Base-by-base conservation (phyloP, 2,888 invertebrate genomes). In the Troides helena region DNA sequence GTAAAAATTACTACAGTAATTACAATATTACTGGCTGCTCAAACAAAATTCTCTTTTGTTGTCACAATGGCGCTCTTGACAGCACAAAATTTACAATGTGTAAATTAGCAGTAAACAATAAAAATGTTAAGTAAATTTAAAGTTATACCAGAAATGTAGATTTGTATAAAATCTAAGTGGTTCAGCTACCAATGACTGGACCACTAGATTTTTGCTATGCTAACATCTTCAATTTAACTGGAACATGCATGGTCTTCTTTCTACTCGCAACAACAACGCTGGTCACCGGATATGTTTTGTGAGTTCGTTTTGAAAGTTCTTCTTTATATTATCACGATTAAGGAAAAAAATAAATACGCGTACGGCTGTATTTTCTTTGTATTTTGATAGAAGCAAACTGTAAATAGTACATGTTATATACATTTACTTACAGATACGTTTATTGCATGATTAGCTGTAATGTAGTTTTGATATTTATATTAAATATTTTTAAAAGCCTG, bases 261-360 rank as follows among this genome's bases (percentile, higher is more conserved):
- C 71, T 90, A 56, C 77, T 90, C 36, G 80, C 85, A 2, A 60
- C 85, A 8, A 88, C 88, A 21, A 82, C 83, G 2, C 72, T 89
- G n/a, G 77, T 78, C 72, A 85, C 88, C n/a, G 72, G 86, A 30
- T 83, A 77, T 76, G 72, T 87, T 66, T 63, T 84, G 90, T 90
- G 78, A 88, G 90, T 87, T 21, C 1, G 17, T n/a, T 30, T 61
- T 23, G 23, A 50, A 12, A 50, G 18, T 50, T 50, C 2, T 50
- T 50, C 39, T 7, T 39, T 39, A 8, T 50, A 50, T 14, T 17
- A 50, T 14, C 14, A 50, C 2, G 50, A 50, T 17, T 1, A 50
- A 50, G 17, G 1, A 17, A 50, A 46, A 50, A 50, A 50, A 46
- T 46, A 46, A 14, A 46, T 2, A 50, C 4, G 14, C 10, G 39